phyloP scores from a whole-genome alignment of 1,140 invertebrate genomes.

The Neotoxoptera formosana region DNA sequence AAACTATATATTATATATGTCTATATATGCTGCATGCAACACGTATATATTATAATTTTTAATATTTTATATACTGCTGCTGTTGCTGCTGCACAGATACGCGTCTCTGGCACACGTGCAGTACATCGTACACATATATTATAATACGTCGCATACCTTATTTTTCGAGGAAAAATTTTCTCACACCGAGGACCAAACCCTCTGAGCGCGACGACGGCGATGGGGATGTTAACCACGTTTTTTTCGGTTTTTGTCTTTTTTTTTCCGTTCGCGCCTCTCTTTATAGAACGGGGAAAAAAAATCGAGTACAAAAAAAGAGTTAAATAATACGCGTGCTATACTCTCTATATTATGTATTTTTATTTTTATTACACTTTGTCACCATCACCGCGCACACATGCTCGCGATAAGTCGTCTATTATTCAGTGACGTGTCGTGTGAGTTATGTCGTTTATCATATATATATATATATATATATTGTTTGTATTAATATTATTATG shows the following conservation, averaged over 20 bases:
- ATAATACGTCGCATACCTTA: not conserved
- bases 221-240: conserved; percentile 28
- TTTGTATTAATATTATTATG: not conserved
- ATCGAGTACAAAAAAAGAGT: not conserved
- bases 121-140: not conserved
- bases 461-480: not conserved
- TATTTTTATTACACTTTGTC: not conserved
- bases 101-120: not conserved
- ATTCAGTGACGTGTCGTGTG: not conserved
- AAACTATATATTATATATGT: not conserved
- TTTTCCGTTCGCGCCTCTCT: not conserved
- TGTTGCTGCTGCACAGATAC: not conserved
- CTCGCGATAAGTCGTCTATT: not conserved
- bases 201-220: not conserved
- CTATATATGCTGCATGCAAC: not conserved
- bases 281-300: not conserved
- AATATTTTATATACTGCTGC: too few species aligned
- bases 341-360: conserved; percentile 11
- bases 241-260: conserved; percentile 18
- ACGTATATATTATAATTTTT: not conserved
- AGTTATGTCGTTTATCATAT: not conserved
- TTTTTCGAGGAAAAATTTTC: conserved; percentile 18
- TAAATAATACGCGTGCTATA: not conserved
- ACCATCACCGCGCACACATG: not conserved
- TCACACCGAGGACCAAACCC: not conserved